Percentiles rank a stretch among this genome's conserved stretches.
Conservation (phyloP, 2,888 invertebrate genomes). For the Zaprionus lineosus region DNA sequence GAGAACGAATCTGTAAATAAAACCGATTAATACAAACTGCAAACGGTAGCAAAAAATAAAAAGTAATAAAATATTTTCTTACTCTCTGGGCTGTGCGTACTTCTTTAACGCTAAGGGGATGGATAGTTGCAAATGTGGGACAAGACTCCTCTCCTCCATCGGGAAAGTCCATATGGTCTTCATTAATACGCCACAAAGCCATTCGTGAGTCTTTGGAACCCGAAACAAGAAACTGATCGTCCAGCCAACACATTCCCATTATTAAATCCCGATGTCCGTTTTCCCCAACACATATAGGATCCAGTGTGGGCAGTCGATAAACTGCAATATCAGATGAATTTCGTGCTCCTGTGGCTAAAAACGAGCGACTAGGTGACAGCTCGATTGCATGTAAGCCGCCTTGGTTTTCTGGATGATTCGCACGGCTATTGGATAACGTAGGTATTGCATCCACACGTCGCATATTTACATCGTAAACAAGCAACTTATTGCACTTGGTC, state of each 20-base stretch:
- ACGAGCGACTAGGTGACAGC: constrained; percentile 94
- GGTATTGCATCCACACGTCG: constrained; percentile 95
- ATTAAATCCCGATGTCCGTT: constrained; percentile 93
- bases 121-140: constrained; percentile 84
- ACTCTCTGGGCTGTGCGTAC: constrained; percentile 89
- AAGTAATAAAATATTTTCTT: constrained; percentile 22
- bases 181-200: constrained; percentile 93
- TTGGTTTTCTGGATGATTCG: constrained; percentile 85
- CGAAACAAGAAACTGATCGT: constrained; percentile 96
- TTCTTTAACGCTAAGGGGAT: constrained; percentile 89
- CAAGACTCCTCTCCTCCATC: constrained; percentile 81
- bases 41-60: too few species aligned
- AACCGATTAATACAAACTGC: too few species aligned
- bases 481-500: constrained; percentile 97
- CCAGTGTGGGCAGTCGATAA: constrained; percentile 93
- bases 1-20: constrained; percentile 87
- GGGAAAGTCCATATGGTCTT: constrained; percentile 82
- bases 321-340: constrained; percentile 97
- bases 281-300: constrained; percentile 97
- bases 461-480: constrained; percentile 95
- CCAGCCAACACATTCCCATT: constrained; percentile 96
- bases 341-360: constrained; percentile 95
- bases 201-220: constrained; percentile 96
- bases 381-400: constrained; percentile 97
- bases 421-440: constrained; percentile 87